phyloP scores from a whole-genome alignment of 2,113 vertebrate genomes.

The Melanerpes formicivorus region DNA sequence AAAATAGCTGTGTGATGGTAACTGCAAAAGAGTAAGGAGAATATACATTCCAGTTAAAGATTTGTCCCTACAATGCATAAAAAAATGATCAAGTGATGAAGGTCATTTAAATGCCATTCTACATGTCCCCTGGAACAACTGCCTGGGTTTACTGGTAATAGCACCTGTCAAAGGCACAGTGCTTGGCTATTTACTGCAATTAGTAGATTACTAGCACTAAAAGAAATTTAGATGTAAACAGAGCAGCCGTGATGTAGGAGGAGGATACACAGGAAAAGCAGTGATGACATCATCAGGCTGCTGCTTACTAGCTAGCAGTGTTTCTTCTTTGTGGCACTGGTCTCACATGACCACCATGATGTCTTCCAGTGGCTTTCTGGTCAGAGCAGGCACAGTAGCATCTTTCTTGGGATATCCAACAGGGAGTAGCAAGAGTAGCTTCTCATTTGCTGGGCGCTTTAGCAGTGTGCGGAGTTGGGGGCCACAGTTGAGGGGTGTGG shows the following conservation, averaged over 20 bases:
- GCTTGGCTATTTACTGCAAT: neutral
- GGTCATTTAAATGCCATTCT: neutral
- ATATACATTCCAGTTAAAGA: neutral
- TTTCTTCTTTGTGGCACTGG: neutral
- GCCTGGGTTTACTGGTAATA: neutral
- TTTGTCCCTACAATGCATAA: neutral
- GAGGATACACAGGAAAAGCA: neutral
- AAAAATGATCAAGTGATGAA: neutral
- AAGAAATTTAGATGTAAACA: neutral
- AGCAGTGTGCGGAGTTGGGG: conserved; percentile 87
- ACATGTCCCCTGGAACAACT: neutral
- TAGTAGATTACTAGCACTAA: neutral
- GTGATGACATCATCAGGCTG: neutral
- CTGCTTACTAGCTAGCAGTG: neutral
- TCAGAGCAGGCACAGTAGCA: conserved; percentile 87
- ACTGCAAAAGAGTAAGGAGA: neutral
- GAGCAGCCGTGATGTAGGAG: neutral
- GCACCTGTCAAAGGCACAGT: neutral
- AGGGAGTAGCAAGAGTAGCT: conserved; percentile 91
- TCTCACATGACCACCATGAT: conserved; percentile 85
- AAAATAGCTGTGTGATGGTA: neutral
- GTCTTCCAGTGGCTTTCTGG: conserved; percentile 84
- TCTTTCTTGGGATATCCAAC: conserved; percentile 88
- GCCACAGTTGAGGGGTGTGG: conserved; percentile 94
- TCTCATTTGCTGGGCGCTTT: conserved; percentile 87